These are phyloP conservation scores for Drosophila busckii DNA, from an alignment of 1,140 invertebrate species.

Conservation along the genomic window DNA sequence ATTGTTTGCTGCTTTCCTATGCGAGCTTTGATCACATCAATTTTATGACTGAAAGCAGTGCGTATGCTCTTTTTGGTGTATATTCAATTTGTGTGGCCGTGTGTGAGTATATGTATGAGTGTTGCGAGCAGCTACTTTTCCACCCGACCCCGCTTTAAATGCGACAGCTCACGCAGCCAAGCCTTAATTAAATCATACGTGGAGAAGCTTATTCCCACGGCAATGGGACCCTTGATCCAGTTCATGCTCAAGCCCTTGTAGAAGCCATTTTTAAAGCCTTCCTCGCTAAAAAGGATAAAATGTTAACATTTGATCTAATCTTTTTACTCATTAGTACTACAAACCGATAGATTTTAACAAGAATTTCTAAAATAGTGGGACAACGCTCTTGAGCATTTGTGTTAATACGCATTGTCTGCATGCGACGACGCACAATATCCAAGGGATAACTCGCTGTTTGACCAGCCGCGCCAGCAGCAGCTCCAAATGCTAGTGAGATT, in stretches of 20 bases:
- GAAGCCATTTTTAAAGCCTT: constrained; percentile 93
- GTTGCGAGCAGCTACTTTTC: constrained; percentile 26
- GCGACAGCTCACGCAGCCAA: constrained; percentile 79
- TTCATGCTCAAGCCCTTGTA: constrained; percentile 99
- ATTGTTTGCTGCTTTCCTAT: constrained; percentile 38
- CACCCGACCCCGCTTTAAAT: constrained; percentile 60
- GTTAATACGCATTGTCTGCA: constrained; percentile 75
- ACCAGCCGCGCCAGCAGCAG: constrained; percentile 94
- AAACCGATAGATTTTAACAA: constrained; percentile 70
- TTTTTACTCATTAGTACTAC: no score
- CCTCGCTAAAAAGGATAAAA: constrained; percentile 82
- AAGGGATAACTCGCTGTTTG: constrained; percentile 96
- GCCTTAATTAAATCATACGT: constrained; percentile 93
- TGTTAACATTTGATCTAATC: background rate
- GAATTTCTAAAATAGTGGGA: constrained; percentile 61
- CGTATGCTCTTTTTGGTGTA: constrained; percentile 28
- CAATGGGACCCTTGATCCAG: constrained; percentile 99
- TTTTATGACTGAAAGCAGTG: constrained; percentile 48
- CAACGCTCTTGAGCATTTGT: constrained; percentile 31
- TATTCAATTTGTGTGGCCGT: constrained; percentile 8
- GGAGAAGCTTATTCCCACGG: constrained; percentile 98
- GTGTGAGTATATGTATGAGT: constrained; percentile 11
- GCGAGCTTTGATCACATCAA: constrained; percentile 9
- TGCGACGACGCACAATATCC: constrained; percentile 75
- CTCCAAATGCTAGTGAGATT: constrained; percentile 89